These are phyloP conservation scores for Danionella cerebrum DNA, from an alignment of 2,113 vertebrate species.

Conservation along the genomic window DNA sequence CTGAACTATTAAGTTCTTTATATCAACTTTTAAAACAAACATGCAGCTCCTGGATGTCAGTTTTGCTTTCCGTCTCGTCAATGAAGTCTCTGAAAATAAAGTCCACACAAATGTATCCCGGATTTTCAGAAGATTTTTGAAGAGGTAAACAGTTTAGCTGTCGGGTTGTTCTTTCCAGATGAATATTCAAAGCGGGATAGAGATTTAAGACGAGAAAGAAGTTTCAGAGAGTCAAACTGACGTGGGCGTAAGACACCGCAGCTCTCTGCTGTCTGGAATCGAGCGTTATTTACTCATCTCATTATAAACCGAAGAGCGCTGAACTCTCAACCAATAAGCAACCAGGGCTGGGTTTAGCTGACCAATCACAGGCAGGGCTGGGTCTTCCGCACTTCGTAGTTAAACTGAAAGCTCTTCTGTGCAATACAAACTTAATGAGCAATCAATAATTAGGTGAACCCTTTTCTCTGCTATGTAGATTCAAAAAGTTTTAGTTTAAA, in stretches of 20 bases:
- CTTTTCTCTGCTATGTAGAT: neutral
- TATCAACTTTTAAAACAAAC: neutral
- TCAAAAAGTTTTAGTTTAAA: no score
- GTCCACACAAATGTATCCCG: constrained; percentile 13
- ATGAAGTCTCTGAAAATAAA: constrained; percentile 5
- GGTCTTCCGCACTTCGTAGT: constrained; percentile 48
- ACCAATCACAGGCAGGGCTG: constrained; percentile 64
- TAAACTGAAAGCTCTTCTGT: constrained; percentile 34
- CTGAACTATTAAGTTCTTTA: neutral
- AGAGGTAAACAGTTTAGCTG: neutral
- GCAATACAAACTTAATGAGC: neutral
- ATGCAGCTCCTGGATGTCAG: neutral
- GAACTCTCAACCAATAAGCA: constrained; percentile 61
- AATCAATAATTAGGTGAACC: neutral
- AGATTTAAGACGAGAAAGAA: neutral
- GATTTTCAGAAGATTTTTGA: constrained; percentile 1
- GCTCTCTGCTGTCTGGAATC: constrained; percentile 27
- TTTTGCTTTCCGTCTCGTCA: neutral
- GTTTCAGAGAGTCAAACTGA: neutral
- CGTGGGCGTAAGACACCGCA: neutral
- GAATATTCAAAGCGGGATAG: neutral
- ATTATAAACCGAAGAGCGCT: constrained; percentile 63
- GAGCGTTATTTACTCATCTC: constrained; percentile 67
- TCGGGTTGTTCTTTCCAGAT: neutral
- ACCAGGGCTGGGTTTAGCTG: constrained; percentile 58